These are phyloP conservation scores for Micronisus gabar DNA, from an alignment of 2,113 vertebrate species.

Conservation along the genomic window DNA sequence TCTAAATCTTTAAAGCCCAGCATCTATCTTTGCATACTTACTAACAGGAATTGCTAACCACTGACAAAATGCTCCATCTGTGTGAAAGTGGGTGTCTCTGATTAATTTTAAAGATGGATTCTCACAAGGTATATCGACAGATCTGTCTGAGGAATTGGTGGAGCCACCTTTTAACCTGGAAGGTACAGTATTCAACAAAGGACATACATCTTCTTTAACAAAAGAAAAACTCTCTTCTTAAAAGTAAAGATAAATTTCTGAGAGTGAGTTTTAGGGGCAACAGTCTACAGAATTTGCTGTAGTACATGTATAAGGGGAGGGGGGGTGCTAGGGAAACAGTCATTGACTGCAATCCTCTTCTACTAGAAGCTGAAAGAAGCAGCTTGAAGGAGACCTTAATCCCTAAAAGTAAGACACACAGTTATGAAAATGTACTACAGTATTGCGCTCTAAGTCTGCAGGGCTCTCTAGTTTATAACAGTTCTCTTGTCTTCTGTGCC, in stretches of 20 bases:
- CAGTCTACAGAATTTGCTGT: not conserved
- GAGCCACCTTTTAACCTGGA: conserved; percentile 71
- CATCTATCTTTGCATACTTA: conserved; percentile 70
- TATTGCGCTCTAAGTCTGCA: rapidly evolving
- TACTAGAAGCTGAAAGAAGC: not conserved
- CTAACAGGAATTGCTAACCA: conserved; percentile 79
- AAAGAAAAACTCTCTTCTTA: not conserved
- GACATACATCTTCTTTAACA: conserved; percentile 44
- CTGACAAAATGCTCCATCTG: conserved; percentile 71
- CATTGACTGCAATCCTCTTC: not conserved
- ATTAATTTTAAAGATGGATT: conserved; percentile 81
- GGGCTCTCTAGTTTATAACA: not conserved
- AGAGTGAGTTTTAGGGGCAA: not conserved
- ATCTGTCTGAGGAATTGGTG: conserved; percentile 74
- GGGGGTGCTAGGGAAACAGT: not conserved
- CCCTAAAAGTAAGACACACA: not conserved
- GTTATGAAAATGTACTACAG: not conserved
- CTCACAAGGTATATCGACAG: conserved; percentile 79
- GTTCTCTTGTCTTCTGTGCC: not conserved
- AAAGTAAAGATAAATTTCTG: conserved; percentile 2
- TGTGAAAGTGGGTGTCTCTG: conserved; percentile 79
- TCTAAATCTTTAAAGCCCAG: conserved; percentile 62
- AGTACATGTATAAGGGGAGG: not conserved
- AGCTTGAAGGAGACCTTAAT: not conserved
- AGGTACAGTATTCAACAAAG: conserved; percentile 72